Evolutionary conservation across 2,113 vertebrate genomes (phyloP).

Genomic region (Melanerpes aurifrons): DNA sequence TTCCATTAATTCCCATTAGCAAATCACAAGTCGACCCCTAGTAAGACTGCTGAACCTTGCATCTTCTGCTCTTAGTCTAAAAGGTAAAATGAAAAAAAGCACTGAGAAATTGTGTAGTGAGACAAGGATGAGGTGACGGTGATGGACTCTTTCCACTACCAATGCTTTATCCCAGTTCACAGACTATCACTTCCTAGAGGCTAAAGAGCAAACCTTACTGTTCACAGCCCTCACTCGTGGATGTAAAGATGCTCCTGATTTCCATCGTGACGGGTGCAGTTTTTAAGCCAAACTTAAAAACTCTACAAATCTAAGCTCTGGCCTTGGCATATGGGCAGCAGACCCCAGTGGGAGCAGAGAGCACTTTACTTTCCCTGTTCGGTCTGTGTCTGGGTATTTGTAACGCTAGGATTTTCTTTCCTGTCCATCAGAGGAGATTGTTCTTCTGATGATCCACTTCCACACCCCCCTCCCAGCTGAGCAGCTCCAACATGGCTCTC

Average conservation of each 20-base stretch:
- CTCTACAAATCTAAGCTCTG: too few species aligned
- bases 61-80: not conserved
- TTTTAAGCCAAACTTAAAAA: too few species aligned
- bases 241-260: not conserved
- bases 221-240: not conserved
- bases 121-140: fast-evolving
- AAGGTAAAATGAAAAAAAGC: fast-evolving
- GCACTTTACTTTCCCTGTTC: not conserved
- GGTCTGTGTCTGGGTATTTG: not conserved
- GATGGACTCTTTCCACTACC: not conserved
- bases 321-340: too few species aligned
- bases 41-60: not conserved
- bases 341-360: not conserved
- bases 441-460: not conserved
- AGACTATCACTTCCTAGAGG: not conserved
- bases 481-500: not conserved
- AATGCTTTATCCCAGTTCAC: not conserved
- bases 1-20: not conserved
- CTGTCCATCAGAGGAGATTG: not conserved
- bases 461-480: fast-evolving
- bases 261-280: not conserved
- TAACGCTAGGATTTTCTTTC: not conserved
- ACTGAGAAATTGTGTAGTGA: not conserved
- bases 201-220: not conserved
- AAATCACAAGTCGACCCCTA: not conserved